Base-by-base conservation (phyloP, 2,888 invertebrate species). In the Euspilapteryx auroguttella region DNA sequence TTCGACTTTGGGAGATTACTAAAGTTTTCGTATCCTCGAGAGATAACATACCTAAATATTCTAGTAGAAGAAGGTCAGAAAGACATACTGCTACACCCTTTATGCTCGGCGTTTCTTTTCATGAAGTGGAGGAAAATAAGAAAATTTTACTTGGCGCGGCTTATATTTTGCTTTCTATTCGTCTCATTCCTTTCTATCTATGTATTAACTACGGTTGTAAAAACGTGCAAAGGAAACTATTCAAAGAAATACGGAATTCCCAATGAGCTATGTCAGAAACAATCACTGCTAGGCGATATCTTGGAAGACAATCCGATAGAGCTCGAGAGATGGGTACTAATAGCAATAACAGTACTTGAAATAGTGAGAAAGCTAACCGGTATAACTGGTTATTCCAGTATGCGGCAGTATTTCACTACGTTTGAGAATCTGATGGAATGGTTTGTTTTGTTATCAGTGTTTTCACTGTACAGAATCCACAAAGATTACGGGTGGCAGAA, bases 81-180 rank as follows among this genome's bases (percentile, higher is more conserved):
- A 52, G 89, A 90, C 45, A 87, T 93, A 37, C 63, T 93, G 24
- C 79, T 87, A 39, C 93, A 93, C 71, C 93, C 93, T 0, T 59
- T 93, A 2, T 92, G 92, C 51, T 87, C 91, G 8, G 90, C 92
- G 1, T 93, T 93, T 58, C 69, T 93, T 5, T 87, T 91, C 56
- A 81, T 93, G 47, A 93, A 93, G 51, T 93, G 93, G 93, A 85
- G 87, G 39, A 90, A 92, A 59, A 91, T 93, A 44, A 79, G 91
- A 32, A 90, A 90, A 53, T 93, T 90, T 59, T 93, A 92, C 56
- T 83, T 90, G 29, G 89, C 86, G 0, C 78, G 90, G 34, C 75
- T 91, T 33, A 77, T 89, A 27, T 89, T 90, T 52, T 89, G 88
- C 57, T 83, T 88, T 34, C 75, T 88, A 12, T 91, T 90, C 54